Percentiles rank a stretch among this genome's conserved stretches.
Conservation (phyloP, 2,113 vertebrate genomes). For the Stigmatopora nigra region DNA sequence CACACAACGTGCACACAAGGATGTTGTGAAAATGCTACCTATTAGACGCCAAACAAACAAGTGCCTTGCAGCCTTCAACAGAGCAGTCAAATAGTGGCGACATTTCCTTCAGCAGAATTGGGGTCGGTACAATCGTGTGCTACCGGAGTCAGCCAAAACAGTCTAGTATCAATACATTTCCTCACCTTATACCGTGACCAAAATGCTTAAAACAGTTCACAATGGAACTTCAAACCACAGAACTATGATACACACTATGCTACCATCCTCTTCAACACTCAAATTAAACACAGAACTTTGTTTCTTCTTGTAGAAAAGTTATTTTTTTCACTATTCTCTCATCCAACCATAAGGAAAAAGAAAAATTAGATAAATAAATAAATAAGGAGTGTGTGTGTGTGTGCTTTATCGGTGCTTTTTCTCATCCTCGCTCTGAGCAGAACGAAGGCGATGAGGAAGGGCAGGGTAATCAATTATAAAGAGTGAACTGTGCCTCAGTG, state of each 20-base stretch:
- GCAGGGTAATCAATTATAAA: constrained; percentile 68
- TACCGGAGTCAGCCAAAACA: no score
- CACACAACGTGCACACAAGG: no score
- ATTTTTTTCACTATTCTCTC: constrained; percentile 9
- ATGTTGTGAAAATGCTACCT: no score
- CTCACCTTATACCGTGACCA: no score
- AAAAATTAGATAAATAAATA: neutral
- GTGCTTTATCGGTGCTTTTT: constrained; percentile 32
- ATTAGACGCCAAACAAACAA: no score
- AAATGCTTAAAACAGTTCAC: no score
- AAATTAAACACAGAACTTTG: neutral
- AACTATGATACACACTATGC: neutral
- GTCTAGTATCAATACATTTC: no score
- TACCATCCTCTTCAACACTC: neutral
- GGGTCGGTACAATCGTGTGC: no score
- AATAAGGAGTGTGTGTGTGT: constrained; percentile 17
- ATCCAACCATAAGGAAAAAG: constrained; percentile 26
- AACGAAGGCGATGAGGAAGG: constrained; percentile 49
- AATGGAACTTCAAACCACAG: neutral
- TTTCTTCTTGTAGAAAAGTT: neutral
- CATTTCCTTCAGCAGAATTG: no score
- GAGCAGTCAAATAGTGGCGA: no score
- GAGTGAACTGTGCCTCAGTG: constrained; percentile 60
- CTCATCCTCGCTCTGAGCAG: constrained; percentile 42
- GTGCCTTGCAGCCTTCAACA: no score